These are phyloP conservation scores for Halotydeus destructor DNA, from an alignment of 1,140 invertebrate genomes.

Conservation along the genomic window DNA sequence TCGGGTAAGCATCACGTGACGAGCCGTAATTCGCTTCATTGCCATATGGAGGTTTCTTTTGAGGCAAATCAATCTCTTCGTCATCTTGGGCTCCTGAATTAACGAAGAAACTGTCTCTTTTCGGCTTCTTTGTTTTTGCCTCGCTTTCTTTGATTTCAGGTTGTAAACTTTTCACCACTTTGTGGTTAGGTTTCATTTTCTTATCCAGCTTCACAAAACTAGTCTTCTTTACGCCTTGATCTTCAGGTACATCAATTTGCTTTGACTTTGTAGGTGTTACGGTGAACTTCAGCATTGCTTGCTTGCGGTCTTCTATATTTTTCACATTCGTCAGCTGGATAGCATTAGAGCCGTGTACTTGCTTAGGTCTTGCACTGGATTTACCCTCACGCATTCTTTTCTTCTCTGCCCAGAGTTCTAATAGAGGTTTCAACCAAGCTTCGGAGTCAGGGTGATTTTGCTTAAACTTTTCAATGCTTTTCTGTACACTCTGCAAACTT, in stretches of 20 bases:
- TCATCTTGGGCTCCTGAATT: slow-evolving; percentile 8
- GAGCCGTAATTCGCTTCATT: neutral
- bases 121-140: neutral
- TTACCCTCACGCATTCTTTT: neutral
- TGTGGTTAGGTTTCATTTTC: slow-evolving; percentile 1
- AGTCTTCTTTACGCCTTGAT: neutral
- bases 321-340: no score
- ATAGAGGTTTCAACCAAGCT: slow-evolving; percentile 1
- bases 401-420: slow-evolving; percentile 8
- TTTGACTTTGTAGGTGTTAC: no score
- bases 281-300: no score
- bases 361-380: neutral
- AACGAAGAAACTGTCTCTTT: neutral
- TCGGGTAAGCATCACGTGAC: neutral
- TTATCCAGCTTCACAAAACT: neutral
- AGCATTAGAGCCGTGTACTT: no score
- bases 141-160: slow-evolving; percentile 5
- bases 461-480: slow-evolving; percentile 3
- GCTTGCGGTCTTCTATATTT: no score
- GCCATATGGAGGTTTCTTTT: neutral
- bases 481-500: neutral
- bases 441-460: slow-evolving; percentile 8
- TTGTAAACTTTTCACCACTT: neutral
- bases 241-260: neutral
- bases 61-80: slow-evolving; percentile 2